Evolutionary conservation across 2,797 vertebrate species (phyloP).

Genomic region (Coreius guichenoti): DNA sequence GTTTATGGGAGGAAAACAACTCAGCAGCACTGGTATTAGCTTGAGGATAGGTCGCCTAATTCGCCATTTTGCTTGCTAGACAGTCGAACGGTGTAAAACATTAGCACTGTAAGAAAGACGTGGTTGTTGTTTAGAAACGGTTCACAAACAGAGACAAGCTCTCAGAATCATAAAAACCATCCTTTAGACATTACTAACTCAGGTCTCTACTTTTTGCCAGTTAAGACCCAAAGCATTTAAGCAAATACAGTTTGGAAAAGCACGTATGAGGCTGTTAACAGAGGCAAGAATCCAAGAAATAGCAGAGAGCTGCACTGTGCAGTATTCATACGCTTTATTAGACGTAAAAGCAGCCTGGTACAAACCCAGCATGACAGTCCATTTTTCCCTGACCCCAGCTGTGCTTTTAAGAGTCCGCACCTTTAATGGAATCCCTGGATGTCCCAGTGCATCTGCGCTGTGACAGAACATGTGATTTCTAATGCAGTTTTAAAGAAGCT

Average conservation of each 20-base stretch:
- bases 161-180: neutral
- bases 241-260: constrained; percentile 15
- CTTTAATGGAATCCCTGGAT: constrained; percentile 44
- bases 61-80: constrained; percentile 28
- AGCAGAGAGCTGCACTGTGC: neutral
- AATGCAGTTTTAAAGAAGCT: constrained; percentile 53
- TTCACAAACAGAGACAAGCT: constrained; percentile 2
- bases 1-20: constrained; percentile 49
- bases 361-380: constrained; percentile 42
- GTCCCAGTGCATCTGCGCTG: constrained; percentile 34
- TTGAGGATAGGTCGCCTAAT: constrained; percentile 41
- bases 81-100: neutral
- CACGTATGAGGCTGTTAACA: constrained; percentile 6
- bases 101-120: neutral
- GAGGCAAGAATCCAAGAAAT: constrained; percentile 30
- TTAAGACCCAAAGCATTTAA: constrained; percentile 34
- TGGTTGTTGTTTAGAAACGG: neutral
- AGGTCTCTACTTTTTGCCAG: neutral
- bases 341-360: constrained; percentile 18
- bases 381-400: constrained; percentile 42
- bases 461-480: constrained; percentile 47
- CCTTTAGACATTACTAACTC: neutral
- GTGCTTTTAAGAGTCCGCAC: constrained; percentile 35
- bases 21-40: constrained; percentile 44
- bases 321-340: constrained; percentile 43